Conservation (phyloP, 1,140 invertebrate genomes). For the Pararge aegeria region DNA sequence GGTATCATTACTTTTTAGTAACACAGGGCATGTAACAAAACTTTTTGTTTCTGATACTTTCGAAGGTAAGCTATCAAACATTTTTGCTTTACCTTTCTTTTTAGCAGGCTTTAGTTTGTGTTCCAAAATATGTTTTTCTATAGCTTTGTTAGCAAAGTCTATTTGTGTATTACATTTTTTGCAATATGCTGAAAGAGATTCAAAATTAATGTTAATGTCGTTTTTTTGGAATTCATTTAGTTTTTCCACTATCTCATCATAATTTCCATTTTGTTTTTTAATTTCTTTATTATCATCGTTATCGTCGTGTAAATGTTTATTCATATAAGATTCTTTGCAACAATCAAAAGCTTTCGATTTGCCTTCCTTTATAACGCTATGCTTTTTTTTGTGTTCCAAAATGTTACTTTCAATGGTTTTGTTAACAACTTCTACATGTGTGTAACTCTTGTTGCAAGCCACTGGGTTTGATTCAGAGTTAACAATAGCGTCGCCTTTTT, state of each 20-base stretch:
- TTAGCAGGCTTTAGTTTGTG: constrained; percentile 5
- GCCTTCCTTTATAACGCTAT: background rate
- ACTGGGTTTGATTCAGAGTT: constrained; percentile 15
- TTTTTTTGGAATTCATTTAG: constrained; percentile 14
- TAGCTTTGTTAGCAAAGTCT: constrained; percentile 7
- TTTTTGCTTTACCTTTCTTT: background rate
- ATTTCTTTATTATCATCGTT: no score
- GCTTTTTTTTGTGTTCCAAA: constrained; percentile 2
- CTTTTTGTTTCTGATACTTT: constrained; percentile 11
- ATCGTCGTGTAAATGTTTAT: no score
- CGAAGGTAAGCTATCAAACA: background rate
- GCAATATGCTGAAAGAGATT: constrained; percentile 10
- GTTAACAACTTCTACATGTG: constrained; percentile 1
- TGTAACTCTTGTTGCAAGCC: constrained; percentile 13
- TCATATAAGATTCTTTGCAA: no score
- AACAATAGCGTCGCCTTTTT: constrained; percentile 9
- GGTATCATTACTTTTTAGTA: background rate
- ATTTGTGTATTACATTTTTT: constrained; percentile 11
- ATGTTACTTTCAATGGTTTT: constrained; percentile 16
- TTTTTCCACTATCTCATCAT: background rate
- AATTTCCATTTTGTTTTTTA: no score
- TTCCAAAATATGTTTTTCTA: constrained; percentile 13
- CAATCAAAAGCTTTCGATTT: background rate
- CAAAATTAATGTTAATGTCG: constrained; percentile 15
- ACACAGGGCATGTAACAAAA: constrained; percentile 9